Conservation (phyloP, 2,888 invertebrate genomes). For the Colostygia pectinataria region DNA sequence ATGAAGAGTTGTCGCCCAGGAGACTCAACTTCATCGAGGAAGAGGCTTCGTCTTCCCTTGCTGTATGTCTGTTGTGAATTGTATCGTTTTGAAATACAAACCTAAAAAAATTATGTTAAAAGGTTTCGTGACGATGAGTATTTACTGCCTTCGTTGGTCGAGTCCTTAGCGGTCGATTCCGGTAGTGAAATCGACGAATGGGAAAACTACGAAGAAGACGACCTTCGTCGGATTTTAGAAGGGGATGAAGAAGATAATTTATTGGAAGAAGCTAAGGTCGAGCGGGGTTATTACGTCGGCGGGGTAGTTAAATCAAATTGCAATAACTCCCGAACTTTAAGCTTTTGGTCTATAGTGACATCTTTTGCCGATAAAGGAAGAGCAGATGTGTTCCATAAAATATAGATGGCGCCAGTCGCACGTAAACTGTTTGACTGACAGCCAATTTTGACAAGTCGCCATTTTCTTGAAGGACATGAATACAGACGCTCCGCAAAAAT, state of each 20-base stretch:
- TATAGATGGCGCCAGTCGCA: too few species aligned
- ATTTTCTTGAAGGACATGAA: too few species aligned
- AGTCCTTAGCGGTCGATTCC: slow-evolving; percentile 19
- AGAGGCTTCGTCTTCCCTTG: slow-evolving; percentile 17
- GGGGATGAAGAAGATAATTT: slow-evolving; percentile 16
- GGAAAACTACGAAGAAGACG: slow-evolving; percentile 19
- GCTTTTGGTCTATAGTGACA: too few species aligned
- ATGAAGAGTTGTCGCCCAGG: slow-evolving; percentile 16
- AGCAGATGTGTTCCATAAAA: too few species aligned
- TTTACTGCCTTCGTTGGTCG: slow-evolving; percentile 21
- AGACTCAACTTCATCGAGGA: slow-evolving; percentile 20
- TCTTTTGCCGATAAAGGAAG: too few species aligned
- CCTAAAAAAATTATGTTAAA: slow-evolving; percentile 8
- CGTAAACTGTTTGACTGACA: too few species aligned
- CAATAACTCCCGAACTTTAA: too few species aligned
- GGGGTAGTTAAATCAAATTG: too few species aligned
- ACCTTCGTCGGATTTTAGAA: slow-evolving; percentile 22
- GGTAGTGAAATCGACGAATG: slow-evolving; percentile 22
- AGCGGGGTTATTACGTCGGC: too few species aligned
- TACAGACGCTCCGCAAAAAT: too few species aligned
- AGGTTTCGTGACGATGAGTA: slow-evolving; percentile 18
- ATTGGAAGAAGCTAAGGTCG: too few species aligned
- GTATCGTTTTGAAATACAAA: slow-evolving; percentile 7
- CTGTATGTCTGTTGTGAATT: slow-evolving; percentile 6
- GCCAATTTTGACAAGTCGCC: too few species aligned